phyloP scores from a whole-genome alignment of 2,888 invertebrate species.

The Rhodophaea formosa region DNA sequence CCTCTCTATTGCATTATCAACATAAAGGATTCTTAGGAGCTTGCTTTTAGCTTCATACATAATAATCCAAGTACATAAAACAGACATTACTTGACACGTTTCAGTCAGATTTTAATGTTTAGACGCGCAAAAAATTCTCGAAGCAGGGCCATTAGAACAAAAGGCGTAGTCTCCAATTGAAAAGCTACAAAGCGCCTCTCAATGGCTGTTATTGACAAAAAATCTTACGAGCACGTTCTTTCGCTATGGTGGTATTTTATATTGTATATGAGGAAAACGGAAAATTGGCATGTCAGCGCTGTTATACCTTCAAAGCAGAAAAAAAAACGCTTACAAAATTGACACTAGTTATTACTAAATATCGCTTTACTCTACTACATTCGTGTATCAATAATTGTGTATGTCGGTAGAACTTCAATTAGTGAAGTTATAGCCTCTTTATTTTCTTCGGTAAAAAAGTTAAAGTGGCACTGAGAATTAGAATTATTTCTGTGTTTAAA shows the following conservation, averaged over 20 bases:
- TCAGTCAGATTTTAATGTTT: not conserved
- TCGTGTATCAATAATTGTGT: too few species aligned
- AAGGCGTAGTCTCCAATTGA: slow-evolving; percentile 5
- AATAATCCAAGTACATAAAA: not conserved
- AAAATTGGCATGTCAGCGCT: not conserved
- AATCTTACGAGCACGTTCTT: slow-evolving; percentile 11
- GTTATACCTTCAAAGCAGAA: not conserved
- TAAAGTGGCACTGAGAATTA: too few species aligned
- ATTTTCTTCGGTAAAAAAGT: too few species aligned
- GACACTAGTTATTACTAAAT: too few species aligned
- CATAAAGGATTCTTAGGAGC: too few species aligned
- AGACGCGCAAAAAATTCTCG: not conserved
- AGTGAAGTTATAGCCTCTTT: too few species aligned
- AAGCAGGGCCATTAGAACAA: slow-evolving; percentile 14
- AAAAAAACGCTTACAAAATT: too few species aligned
- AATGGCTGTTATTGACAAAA: slow-evolving; percentile 11
- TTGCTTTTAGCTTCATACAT: not conserved
- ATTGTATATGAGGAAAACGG: not conserved
- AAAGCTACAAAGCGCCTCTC: slow-evolving; percentile 1
- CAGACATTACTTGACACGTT: not conserved
- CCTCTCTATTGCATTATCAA: too few species aligned
- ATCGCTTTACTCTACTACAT: too few species aligned
- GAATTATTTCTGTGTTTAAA: too few species aligned
- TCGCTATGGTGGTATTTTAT: not conserved
- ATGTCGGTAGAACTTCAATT: too few species aligned